Evolutionary conservation across 2,113 vertebrate genomes (phyloP).

Genomic region (Diphyllodes magnificus): DNA sequence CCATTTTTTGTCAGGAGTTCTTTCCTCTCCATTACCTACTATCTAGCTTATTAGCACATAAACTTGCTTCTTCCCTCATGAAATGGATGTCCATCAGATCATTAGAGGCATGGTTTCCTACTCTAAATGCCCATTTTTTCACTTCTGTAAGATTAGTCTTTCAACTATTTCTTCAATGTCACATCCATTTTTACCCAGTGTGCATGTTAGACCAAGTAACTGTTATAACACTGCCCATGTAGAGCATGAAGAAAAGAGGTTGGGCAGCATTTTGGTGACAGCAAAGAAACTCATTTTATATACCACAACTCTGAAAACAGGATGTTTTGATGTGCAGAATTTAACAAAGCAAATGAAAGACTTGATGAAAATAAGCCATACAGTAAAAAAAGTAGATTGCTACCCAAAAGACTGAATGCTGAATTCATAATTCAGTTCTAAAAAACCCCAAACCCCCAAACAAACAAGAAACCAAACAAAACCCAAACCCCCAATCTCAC

Average conservation of each 20-base stretch:
- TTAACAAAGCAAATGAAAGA: background rate
- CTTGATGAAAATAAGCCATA: background rate
- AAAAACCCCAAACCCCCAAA: fast-evolving
- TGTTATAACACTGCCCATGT: background rate
- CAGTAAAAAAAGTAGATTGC: background rate
- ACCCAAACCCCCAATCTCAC: fast-evolving
- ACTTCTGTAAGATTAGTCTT: background rate
- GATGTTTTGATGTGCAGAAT: background rate
- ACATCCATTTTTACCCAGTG: background rate
- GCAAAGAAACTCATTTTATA: background rate
- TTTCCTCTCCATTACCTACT: background rate
- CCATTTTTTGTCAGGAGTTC: background rate
- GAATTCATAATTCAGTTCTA: background rate
- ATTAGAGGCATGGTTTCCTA: background rate
- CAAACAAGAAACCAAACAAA: background rate
- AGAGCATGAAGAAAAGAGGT: background rate
- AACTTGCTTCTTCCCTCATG: background rate
- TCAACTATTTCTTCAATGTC: background rate
- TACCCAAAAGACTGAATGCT: background rate
- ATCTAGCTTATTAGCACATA: background rate
- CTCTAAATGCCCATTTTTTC: background rate
- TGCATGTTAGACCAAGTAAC: background rate
- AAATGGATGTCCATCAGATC: background rate
- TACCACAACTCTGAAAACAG: background rate
- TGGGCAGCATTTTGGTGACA: background rate